Conservation (phyloP, 2,113 vertebrate species). For the Petromus typicus region DNA sequence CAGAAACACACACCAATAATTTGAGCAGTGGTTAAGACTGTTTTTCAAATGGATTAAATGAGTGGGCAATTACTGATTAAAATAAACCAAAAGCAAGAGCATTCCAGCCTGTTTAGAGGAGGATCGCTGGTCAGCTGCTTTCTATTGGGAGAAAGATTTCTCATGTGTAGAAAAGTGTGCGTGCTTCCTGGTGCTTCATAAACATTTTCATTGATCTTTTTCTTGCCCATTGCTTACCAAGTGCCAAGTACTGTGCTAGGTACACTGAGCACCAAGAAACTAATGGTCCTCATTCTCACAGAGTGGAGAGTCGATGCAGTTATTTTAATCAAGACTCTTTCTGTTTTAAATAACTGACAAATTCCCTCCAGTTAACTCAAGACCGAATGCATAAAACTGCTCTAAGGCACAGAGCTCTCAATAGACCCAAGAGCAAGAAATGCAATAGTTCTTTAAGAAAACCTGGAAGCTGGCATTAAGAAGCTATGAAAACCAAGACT, state of each 20-base stretch:
- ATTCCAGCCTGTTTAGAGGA: not conserved
- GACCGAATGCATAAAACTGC: not conserved
- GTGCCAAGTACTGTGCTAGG: not conserved
- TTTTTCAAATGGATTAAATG: slow-evolving; percentile 72
- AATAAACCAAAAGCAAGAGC: slow-evolving; percentile 40
- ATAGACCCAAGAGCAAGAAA: not conserved
- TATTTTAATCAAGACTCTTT: not conserved
- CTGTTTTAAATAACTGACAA: slow-evolving; percentile 29
- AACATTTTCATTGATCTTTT: not conserved
- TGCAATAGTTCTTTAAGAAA: not conserved
- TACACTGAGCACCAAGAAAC: not conserved
- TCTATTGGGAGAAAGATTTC: not conserved
- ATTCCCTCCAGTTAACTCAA: not conserved
- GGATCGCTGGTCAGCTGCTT: not conserved
- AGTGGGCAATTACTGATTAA: slow-evolving; percentile 64
- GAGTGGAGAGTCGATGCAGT: not conserved
- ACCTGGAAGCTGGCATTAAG: not conserved
- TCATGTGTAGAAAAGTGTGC: not conserved
- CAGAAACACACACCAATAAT: slow-evolving; percentile 60
- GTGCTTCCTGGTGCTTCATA: not conserved
- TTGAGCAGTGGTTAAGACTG: slow-evolving; percentile 56
- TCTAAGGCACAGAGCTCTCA: not conserved
- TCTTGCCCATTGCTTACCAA: not conserved
- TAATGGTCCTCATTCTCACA: not conserved
- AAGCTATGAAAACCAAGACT: not conserved